Evolutionary conservation across 2,888 invertebrate species (phyloP).

Genomic region (Strigamia crassipes): DNA sequence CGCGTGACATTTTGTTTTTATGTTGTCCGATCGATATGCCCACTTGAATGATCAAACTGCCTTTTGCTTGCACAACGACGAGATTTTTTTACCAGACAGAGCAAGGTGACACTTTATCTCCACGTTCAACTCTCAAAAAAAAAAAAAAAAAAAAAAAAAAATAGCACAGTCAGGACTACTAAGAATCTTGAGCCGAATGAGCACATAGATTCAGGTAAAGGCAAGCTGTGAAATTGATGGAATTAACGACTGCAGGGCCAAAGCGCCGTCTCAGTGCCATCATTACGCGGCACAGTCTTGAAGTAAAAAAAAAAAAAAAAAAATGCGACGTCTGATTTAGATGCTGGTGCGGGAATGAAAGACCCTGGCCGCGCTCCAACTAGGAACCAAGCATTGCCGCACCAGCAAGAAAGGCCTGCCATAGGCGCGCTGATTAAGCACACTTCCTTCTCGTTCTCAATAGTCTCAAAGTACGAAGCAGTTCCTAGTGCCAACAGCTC

Average conservation of each 20-base stretch:
- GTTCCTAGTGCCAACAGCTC: neutral
- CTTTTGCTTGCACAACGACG: neutral
- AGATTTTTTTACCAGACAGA: neutral
- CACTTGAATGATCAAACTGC: neutral
- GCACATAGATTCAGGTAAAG: neutral
- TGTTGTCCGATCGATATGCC: neutral
- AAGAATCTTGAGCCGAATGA: neutral
- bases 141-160: too few species aligned
- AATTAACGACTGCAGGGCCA: conserved; percentile 10
- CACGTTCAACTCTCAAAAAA: neutral
- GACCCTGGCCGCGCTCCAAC: neutral
- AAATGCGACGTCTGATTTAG: conserved; percentile 4
- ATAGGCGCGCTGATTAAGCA: conserved; percentile 8
- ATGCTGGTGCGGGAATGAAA: neutral
- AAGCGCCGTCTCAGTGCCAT: neutral
- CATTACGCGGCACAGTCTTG: conserved; percentile 4
- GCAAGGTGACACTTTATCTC: conserved; percentile 2
- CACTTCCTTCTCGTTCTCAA: neutral
- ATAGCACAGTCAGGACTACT: conserved; percentile 10
- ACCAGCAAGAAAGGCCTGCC: neutral
- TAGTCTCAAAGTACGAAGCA: neutral
- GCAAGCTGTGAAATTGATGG: neutral
- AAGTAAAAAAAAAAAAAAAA: too few species aligned
- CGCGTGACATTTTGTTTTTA: conserved; percentile 10
- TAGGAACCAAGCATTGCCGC: neutral